Conservation (phyloP, 2,888 invertebrate species). For the Leistus spinibarbis region DNA sequence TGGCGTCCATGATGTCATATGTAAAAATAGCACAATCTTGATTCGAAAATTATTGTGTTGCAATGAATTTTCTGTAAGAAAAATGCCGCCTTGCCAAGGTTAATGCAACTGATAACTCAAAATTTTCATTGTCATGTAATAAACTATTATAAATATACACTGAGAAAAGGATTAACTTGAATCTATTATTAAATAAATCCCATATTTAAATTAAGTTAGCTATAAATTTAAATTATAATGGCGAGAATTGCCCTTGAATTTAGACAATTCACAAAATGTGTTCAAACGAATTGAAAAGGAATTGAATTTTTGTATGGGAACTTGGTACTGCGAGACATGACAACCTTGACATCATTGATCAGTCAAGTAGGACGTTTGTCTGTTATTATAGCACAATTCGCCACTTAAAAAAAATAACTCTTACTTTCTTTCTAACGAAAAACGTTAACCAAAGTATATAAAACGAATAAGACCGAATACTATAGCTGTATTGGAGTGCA, state of each 20-base stretch:
- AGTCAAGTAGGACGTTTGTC: not conserved
- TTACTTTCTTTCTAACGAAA: not conserved
- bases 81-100: not conserved
- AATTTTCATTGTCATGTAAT: too few relatives aligned
- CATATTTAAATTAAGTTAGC: too few relatives aligned
- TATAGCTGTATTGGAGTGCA: too few relatives aligned
- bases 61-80: not conserved
- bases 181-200: too few relatives aligned
- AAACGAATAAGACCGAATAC: too few relatives aligned
- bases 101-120: not conserved
- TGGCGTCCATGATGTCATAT: not conserved
- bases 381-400: not conserved
- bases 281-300: not conserved
- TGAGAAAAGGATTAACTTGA: too few relatives aligned
- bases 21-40: not conserved
- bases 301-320: not conserved
- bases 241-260: too few relatives aligned
- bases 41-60: not conserved
- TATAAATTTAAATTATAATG: too few relatives aligned
- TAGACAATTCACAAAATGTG: too few relatives aligned
- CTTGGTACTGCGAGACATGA: not conserved
- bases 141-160: too few relatives aligned
- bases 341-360: slow-evolving; percentile 1
- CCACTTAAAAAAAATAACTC: not conserved
- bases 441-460: too few relatives aligned